Evolutionary conservation across 2,797 vertebrate species (phyloP), one percentile per base, ranked within the genome.

Genomic region (Falco peregrinus): DNA sequence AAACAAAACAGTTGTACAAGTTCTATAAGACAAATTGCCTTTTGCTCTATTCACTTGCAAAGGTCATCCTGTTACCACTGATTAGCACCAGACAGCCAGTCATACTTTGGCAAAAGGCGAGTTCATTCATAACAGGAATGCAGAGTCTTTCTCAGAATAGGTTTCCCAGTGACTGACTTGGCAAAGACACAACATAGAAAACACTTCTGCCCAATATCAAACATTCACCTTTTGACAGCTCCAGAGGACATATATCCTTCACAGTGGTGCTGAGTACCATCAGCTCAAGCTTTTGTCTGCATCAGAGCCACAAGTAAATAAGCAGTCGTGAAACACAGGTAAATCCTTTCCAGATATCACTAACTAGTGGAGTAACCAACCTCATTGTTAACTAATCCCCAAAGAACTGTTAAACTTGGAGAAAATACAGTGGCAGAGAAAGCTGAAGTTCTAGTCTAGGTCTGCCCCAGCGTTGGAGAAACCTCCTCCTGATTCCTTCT

Each of bases 1-100:
- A 96, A 97, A 97, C 96, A 96, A 96, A 96, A 93, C 92, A 96
- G 88, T 97, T 95, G 95, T 97, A 90, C 94, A 96, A 97, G 92
- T 97, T 97, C 95, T 95, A 94, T 90, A 93, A 88, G 94, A 95
- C 93, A 97, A 97, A 97, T 90, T 93, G 95, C 93, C 95, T 96
- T 96, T 96, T 96, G 95, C 93, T 97, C 97, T 96, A 88, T 95
- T 95, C 96, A 83, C 96, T 97, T 95, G 7, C 94, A 97, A 95
- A 95, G 95, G 94, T 95, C 95, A 97, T 97, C 96, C 96, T 79
- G n/a, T 97, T 97, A 96, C 96, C 92, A 56, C 93, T 97, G 97
- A 97, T 96, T 96, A 93, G 92, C 87, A 76, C 63, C 89, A 89
- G 89, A 93, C 94, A 89, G 91, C 69, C 61, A 73, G 93, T 31